Percentiles rank a stretch among this genome's conserved stretches.
Evolutionary conservation across 1,140 invertebrate species (phyloP).

Genomic region (Drosophila varians): DNA sequence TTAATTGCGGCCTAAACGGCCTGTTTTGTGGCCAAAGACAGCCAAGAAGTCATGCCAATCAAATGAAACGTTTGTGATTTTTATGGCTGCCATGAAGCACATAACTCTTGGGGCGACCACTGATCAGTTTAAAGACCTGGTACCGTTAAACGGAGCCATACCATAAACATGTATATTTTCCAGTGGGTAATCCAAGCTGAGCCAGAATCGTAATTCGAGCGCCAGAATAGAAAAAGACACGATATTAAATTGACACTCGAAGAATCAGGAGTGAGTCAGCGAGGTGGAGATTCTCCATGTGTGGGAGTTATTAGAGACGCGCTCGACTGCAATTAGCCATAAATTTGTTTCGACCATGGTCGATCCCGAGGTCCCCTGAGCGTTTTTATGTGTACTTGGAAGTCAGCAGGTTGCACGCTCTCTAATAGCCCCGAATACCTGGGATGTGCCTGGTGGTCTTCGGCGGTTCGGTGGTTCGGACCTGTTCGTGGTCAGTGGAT

Average conservation of each 20-base stretch:
- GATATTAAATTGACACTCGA: constrained; percentile 46
- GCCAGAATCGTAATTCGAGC: constrained; percentile 56
- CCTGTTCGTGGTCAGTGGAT: constrained; percentile 50
- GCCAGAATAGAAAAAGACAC: constrained; percentile 20
- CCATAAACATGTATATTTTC: neutral
- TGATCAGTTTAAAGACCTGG: constrained; percentile 22
- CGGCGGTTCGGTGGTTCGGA: constrained; percentile 38
- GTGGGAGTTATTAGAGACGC: constrained; percentile 55
- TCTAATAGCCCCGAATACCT: constrained; percentile 30
- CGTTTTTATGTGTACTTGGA: constrained; percentile 70
- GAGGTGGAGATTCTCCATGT: constrained; percentile 27
- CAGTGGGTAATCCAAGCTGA: constrained; percentile 38
- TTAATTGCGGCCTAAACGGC: constrained; percentile 60
- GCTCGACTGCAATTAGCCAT: constrained; percentile 72
- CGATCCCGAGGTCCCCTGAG: neutral
- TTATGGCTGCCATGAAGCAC: constrained; percentile 37
- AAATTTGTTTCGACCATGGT: constrained; percentile 61
- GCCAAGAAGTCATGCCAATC: constrained; percentile 20
- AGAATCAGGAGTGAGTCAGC: constrained; percentile 27
- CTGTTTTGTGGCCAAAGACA: constrained; percentile 9
- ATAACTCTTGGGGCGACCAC: constrained; percentile 41
- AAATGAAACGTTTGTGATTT: constrained; percentile 32
- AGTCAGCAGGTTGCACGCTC: constrained; percentile 69
- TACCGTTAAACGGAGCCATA: constrained; percentile 53
- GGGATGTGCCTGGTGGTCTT: constrained; percentile 59